Percentiles rank a stretch among this genome's conserved stretches.
These are phyloP conservation scores for Pogonomyrmex barbatus DNA, from an alignment of 1,140 invertebrate species.

Conservation along the genomic window DNA sequence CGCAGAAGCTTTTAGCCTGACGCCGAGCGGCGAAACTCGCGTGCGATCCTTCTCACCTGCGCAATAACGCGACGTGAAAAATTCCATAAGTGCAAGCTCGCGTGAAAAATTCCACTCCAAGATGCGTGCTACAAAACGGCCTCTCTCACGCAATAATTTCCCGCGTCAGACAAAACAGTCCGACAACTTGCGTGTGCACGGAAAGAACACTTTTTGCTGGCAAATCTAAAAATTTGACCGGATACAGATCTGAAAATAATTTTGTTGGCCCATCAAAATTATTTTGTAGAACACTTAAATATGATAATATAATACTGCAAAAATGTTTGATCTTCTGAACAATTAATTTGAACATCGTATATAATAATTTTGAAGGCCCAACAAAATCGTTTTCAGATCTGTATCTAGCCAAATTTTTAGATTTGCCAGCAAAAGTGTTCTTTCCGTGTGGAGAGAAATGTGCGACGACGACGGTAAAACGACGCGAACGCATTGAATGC, in stretches of 20 bases:
- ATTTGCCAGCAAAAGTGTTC: too few species aligned
- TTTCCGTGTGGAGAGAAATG: not conserved
- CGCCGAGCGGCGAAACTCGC: not conserved
- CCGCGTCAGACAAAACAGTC: constrained; percentile 1
- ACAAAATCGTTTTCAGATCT: too few species aligned
- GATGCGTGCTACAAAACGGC: not conserved
- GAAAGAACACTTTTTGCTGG: too few species aligned
- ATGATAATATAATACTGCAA: too few species aligned
- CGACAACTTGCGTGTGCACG: not conserved
- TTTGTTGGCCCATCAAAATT: too few species aligned
- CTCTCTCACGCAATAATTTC: constrained; percentile 31
- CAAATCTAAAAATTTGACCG: too few species aligned
- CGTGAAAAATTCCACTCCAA: constrained; percentile 2
- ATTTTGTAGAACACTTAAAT: too few species aligned
- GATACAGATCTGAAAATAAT: too few species aligned
- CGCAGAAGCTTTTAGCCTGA: not conserved
- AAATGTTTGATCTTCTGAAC: too few species aligned
- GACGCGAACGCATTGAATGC: not conserved
- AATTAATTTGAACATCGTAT: too few species aligned
- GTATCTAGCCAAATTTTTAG: too few species aligned
- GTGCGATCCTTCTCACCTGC: not conserved
- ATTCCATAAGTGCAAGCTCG: constrained; percentile 19
- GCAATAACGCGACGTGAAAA: not conserved
- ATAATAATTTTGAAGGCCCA: too few species aligned
- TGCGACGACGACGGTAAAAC: not conserved